These are phyloP conservation scores for Cacatua alba DNA, from an alignment of 2,113 vertebrate genomes.

Conservation along the genomic window DNA sequence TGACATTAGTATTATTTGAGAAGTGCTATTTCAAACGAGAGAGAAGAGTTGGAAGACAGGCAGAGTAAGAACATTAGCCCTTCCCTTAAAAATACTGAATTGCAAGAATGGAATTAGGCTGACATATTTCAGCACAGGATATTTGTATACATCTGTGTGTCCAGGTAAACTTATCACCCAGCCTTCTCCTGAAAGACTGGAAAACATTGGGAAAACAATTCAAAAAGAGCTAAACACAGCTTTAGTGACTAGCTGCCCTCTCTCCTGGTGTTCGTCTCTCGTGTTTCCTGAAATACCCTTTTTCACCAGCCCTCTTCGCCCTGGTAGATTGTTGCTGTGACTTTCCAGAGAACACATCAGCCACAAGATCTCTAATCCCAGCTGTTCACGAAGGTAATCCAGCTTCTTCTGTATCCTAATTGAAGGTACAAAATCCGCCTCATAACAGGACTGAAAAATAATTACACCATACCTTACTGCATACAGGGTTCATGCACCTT, in stretches of 20 bases:
- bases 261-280: background rate
- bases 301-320: background rate
- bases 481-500: background rate
- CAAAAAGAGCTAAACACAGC: background rate
- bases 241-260: background rate
- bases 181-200: background rate
- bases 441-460: background rate
- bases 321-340: background rate
- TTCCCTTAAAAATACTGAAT: background rate
- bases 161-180: background rate
- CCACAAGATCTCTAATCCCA: background rate
- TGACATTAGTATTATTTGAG: background rate
- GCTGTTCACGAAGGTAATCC: background rate
- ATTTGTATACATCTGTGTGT: background rate
- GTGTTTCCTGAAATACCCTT: background rate
- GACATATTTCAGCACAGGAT: background rate
- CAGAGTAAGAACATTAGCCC: background rate
- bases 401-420: background rate
- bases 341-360: background rate
- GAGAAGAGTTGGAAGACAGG: background rate
- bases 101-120: background rate
- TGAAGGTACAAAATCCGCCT: background rate
- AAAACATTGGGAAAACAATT: background rate
- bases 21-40: background rate
- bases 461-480: background rate